Evolutionary conservation across 1,140 invertebrate species (phyloP).

Genomic region (Lasioglossum albipes): DNA sequence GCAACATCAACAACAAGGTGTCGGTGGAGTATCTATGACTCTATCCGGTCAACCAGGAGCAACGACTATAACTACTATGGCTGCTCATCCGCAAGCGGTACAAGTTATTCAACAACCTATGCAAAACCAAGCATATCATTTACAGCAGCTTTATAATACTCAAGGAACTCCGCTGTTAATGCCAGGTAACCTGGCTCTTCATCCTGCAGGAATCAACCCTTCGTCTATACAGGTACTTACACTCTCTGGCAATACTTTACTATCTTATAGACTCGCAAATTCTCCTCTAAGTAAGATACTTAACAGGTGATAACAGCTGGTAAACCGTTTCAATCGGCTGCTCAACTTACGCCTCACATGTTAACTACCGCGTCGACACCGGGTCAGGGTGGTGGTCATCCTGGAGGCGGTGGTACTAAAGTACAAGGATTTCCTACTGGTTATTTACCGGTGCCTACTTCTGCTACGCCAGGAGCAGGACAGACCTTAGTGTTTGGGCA

Average conservation of each 20-base stretch:
- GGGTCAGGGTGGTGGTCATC: slow-evolving; percentile 85
- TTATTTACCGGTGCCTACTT: slow-evolving; percentile 87
- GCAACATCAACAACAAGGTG: slow-evolving; percentile 82
- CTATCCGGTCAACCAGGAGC: slow-evolving; percentile 76
- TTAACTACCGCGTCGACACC: slow-evolving; percentile 83
- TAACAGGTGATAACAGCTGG: slow-evolving; percentile 87
- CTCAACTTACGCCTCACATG: slow-evolving; percentile 89
- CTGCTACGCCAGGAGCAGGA: slow-evolving; percentile 87
- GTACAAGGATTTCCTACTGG: slow-evolving; percentile 80
- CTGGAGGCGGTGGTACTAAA: slow-evolving; percentile 82
- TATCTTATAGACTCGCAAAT: slow-evolving; percentile 9
- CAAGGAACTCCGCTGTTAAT: slow-evolving; percentile 88
- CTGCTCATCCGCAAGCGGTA: slow-evolving; percentile 79
- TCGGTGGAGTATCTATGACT: slow-evolving; percentile 78
- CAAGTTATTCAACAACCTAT: slow-evolving; percentile 92
- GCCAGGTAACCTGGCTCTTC: slow-evolving; percentile 88
- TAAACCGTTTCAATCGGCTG: slow-evolving; percentile 88
- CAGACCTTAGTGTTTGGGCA: slow-evolving; percentile 91
- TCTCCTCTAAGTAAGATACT: slow-evolving; percentile 13
- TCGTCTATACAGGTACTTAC: slow-evolving; percentile 86
- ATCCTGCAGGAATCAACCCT: slow-evolving; percentile 87
- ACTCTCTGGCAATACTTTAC: background rate
- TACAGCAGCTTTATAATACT: slow-evolving; percentile 89
- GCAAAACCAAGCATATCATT: slow-evolving; percentile 86
- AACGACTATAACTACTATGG: slow-evolving; percentile 78